Conservation (phyloP, 2,888 invertebrate genomes). For the Synergus laeviventris region DNA sequence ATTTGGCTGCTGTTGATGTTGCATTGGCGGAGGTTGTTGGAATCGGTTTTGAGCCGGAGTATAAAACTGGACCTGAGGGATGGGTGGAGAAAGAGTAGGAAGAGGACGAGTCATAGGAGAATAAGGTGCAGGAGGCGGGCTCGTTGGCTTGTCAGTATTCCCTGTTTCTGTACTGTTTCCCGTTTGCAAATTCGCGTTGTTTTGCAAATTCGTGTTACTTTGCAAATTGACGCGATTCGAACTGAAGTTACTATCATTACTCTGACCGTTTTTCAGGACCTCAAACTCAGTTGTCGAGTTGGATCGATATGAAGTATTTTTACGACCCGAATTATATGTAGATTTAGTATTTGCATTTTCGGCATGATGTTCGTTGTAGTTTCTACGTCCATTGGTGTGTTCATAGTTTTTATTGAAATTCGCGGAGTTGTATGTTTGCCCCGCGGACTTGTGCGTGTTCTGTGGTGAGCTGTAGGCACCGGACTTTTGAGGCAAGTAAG, state of each 20-base stretch:
- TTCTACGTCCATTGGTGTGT: constrained; percentile 28
- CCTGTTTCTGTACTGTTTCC: constrained; percentile 6
- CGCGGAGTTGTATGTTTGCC: constrained; percentile 20
- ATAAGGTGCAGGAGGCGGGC: constrained; percentile 54
- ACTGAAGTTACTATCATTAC: constrained; percentile 44
- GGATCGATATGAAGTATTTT: constrained; percentile 44
- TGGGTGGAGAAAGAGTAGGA: constrained; percentile 70
- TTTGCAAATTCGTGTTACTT: neutral
- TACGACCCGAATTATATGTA: constrained; percentile 48
- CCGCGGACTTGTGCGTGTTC: neutral
- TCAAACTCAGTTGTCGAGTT: constrained; percentile 38
- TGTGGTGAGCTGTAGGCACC: constrained; percentile 27
- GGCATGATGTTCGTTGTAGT: constrained; percentile 51
- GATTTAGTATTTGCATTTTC: constrained; percentile 44
- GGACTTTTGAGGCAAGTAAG: constrained; percentile 48
- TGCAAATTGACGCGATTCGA: constrained; percentile 36
- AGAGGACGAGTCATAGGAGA: constrained; percentile 63
- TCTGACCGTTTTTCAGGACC: constrained; percentile 39
- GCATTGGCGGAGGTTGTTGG: constrained; percentile 60
- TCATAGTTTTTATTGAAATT: constrained; percentile 38
- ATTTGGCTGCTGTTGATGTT: constrained; percentile 56
- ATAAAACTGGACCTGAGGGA: constrained; percentile 72
- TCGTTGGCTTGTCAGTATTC: constrained; percentile 58
- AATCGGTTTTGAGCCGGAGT: constrained; percentile 61
- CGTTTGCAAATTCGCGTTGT: neutral